phyloP scores from a whole-genome alignment of 1,140 invertebrate species.

The Wasmannia auropunctata region DNA sequence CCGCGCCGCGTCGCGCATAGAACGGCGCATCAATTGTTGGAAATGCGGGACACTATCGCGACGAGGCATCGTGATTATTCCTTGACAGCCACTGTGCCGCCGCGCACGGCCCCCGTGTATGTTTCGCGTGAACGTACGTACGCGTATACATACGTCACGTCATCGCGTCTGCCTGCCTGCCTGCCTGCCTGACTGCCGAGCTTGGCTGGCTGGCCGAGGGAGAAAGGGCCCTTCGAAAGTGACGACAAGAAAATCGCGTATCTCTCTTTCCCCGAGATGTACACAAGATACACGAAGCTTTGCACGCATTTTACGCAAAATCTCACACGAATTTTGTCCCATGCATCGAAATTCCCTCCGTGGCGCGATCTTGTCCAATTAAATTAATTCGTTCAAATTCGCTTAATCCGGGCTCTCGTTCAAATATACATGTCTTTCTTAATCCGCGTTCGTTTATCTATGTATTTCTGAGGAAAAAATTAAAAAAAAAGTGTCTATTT shows the following conservation, averaged over 20 bases:
- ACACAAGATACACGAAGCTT: too few relatives aligned
- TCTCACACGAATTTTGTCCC: not conserved
- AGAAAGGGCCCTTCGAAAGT: slow-evolving; percentile 27
- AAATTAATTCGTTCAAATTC: not conserved
- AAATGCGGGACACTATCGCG: slow-evolving; percentile 72
- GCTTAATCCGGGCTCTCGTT: not conserved
- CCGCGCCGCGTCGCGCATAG: slow-evolving; percentile 46
- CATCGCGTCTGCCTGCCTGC: slow-evolving; percentile 13
- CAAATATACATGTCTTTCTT: not conserved
- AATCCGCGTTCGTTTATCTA: not conserved
- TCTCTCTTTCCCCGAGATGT: not conserved
- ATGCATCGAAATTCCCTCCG: not conserved
- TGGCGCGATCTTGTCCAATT: not conserved
- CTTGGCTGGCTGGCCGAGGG: not conserved
- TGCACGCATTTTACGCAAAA: not conserved
- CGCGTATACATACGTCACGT: slow-evolving; percentile 44
- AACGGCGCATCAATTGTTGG: slow-evolving; percentile 73
- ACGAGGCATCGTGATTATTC: slow-evolving; percentile 73
- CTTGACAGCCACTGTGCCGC: slow-evolving; percentile 68
- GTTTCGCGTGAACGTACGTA: slow-evolving; percentile 41
- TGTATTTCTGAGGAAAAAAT: too few relatives aligned
- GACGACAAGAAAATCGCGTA: slow-evolving; percentile 31
- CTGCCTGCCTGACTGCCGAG: not conserved
- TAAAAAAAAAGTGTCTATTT: too few relatives aligned
- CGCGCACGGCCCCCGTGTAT: not conserved